These are phyloP conservation scores for Zapornia atra DNA, from an alignment of 2,113 vertebrate species.

Conservation along the genomic window DNA sequence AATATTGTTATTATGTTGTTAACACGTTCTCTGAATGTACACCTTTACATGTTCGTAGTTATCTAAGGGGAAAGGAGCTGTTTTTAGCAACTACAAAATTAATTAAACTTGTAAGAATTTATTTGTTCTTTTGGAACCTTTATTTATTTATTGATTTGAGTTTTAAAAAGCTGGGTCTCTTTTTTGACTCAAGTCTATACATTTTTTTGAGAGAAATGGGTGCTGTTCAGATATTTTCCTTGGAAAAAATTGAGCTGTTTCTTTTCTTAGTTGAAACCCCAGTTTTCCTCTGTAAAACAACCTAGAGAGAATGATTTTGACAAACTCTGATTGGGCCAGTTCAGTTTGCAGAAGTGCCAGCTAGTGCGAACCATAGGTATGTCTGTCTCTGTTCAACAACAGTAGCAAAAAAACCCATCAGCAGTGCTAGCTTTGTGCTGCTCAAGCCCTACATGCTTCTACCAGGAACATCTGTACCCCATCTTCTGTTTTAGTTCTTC, in stretches of 20 bases:
- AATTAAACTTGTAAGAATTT: neutral
- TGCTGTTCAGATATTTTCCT: neutral
- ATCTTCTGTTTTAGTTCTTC: neutral
- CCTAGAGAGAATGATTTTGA: neutral
- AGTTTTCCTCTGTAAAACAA: neutral
- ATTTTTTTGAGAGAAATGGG: neutral
- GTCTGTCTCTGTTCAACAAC: neutral
- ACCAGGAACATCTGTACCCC: neutral
- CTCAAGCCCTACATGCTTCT: neutral
- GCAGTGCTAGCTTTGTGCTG: neutral
- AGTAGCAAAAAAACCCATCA: neutral
- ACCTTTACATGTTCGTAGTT: neutral
- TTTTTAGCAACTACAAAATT: neutral
- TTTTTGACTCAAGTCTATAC: neutral
- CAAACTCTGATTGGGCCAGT: neutral
- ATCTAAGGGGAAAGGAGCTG: neutral
- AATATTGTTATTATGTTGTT: slow-evolving; percentile 11
- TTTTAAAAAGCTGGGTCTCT: neutral
- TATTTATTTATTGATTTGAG: neutral
- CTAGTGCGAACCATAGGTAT: neutral
- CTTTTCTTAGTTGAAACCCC: neutral
- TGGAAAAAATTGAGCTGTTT: neutral
- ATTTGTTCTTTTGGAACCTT: neutral
- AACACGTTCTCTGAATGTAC: neutral
- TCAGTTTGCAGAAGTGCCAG: neutral